Evolutionary conservation across 2,113 vertebrate species (phyloP).

Genomic region (Rhineura floridana): DNA sequence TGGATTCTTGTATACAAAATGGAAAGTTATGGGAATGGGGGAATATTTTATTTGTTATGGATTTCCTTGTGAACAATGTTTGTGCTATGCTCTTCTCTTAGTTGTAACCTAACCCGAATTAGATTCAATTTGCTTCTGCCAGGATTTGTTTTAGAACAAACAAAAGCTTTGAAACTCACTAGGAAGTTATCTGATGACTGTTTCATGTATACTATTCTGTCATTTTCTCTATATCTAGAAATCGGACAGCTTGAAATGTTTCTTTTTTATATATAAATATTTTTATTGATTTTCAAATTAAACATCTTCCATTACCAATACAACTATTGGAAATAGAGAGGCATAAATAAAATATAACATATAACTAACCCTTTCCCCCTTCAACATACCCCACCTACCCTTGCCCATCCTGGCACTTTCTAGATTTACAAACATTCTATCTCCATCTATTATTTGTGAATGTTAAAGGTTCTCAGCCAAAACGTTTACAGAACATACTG

Average conservation of each 20-base stretch:
- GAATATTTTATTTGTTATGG: conserved; percentile 10
- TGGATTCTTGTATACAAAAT: conserved; percentile 11
- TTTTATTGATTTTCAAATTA: too few species aligned
- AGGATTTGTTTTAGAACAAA: conserved; percentile 40
- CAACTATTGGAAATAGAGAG: too few species aligned
- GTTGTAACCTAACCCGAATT: conserved; percentile 20
- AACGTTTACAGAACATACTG: too few species aligned
- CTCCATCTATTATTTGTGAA: too few species aligned
- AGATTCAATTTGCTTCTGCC: conserved; percentile 32
- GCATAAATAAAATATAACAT: too few species aligned
- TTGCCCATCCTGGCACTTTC: too few species aligned
- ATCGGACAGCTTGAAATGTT: not conserved
- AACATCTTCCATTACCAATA: too few species aligned
- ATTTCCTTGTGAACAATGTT: not conserved
- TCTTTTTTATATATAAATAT: too few species aligned
- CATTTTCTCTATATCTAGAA: conserved; percentile 2
- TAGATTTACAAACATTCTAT: too few species aligned
- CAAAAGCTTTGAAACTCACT: conserved; percentile 1
- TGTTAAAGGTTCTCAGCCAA: too few species aligned
- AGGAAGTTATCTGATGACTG: conserved; percentile 14
- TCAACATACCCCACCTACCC: too few species aligned
- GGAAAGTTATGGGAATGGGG: not conserved
- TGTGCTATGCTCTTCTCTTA: conserved; percentile 17
- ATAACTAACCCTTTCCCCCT: too few species aligned
- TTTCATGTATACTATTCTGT: not conserved